Conservation (phyloP, 2,797 vertebrate genomes). For the Potorous gilbertii region DNA sequence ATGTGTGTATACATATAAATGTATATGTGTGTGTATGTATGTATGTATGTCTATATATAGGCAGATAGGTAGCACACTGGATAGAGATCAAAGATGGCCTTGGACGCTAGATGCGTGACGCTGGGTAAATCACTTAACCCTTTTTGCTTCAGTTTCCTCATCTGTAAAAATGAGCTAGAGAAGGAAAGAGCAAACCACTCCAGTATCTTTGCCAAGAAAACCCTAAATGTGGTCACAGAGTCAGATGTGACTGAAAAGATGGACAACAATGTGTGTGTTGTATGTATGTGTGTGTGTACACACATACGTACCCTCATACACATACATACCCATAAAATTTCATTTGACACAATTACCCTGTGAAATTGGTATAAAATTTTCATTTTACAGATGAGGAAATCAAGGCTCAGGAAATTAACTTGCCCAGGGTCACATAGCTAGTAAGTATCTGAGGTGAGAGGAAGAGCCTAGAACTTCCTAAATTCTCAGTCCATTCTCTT, state of each 20-base stretch:
- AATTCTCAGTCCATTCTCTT: neutral
- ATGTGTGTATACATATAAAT: neutral
- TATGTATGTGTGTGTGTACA: no score
- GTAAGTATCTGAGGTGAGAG: neutral
- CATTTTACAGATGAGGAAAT: neutral
- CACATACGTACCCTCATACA: neutral
- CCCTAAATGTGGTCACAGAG: neutral
- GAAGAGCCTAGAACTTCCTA: neutral
- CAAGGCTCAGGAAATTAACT: neutral
- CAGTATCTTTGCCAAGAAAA: neutral
- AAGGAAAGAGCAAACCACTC: neutral
- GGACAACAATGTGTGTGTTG: neutral
- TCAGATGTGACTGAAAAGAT: neutral
- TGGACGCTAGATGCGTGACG: neutral
- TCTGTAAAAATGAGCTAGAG: neutral
- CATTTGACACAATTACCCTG: neutral
- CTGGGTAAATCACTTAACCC: neutral
- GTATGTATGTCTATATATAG: neutral
- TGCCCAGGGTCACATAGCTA: neutral
- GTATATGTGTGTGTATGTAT: no score
- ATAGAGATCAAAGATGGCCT: neutral
- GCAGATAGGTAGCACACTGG: neutral
- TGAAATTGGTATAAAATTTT: neutral
- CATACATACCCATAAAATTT: neutral
- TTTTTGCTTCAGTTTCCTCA: neutral